These are phyloP conservation scores for Aurelia aurita complex sp. Pacific DNA, from an alignment of 30 jellyfish, hydroid and myxozoan species.

Conservation along the genomic window DNA sequence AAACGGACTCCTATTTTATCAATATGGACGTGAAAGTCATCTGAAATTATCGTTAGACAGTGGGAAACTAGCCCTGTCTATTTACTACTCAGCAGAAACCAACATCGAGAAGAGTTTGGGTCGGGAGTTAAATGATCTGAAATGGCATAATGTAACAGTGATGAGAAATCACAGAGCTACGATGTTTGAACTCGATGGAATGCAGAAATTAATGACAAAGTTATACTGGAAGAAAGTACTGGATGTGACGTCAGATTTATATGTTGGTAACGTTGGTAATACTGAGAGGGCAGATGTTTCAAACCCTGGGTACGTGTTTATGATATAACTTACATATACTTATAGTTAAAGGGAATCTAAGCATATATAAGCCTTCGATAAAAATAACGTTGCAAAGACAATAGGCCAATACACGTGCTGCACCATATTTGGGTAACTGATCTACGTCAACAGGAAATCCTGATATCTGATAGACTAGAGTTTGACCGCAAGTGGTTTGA, in stretches of 20 bases:
- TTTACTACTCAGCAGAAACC: constrained; percentile 29
- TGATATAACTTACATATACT: too few species aligned
- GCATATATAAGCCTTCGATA: too few species aligned
- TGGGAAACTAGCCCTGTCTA: constrained; percentile 35
- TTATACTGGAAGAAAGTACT: constrained; percentile 35
- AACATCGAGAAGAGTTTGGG: constrained; percentile 40
- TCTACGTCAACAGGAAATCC: too few species aligned
- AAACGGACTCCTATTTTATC: constrained; percentile 43
- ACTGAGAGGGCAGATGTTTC: too few species aligned
- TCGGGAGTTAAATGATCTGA: constrained; percentile 33
- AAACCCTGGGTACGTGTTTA: too few species aligned
- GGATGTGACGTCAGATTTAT: constrained; percentile 29
- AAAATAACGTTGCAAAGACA: too few species aligned
- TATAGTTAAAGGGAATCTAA: too few species aligned
- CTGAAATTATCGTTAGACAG: constrained; percentile 19
- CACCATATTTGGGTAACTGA: too few species aligned
- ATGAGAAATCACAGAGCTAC: constrained; percentile 59
- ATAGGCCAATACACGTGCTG: too few species aligned
- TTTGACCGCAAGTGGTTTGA: too few species aligned
- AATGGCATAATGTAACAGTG: constrained; percentile 65
- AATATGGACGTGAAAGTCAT: constrained; percentile 16
- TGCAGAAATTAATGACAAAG: constrained; percentile 33
- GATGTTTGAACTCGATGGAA: constrained; percentile 53
- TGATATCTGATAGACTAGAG: too few species aligned
- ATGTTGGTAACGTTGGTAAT: constrained; percentile 23